Evolutionary conservation across 2,113 vertebrate genomes (phyloP).

Genomic region (Salminus brasiliensis): DNA sequence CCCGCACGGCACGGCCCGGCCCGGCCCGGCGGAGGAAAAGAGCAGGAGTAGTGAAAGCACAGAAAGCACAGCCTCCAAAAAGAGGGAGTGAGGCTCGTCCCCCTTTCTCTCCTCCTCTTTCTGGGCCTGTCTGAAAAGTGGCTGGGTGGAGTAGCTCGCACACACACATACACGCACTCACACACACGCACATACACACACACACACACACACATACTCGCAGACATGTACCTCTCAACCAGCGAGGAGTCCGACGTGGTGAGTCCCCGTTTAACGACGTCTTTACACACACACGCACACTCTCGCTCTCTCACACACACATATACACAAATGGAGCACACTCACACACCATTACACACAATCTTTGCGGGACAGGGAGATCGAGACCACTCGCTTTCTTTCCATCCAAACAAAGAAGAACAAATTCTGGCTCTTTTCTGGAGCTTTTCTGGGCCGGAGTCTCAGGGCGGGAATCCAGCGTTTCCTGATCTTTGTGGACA

Average conservation of each 20-base stretch:
- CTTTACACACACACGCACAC: constrained; percentile 25
- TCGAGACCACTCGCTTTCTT: background rate
- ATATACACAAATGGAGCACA: background rate
- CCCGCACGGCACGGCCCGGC: too few relatives aligned
- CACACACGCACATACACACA: constrained; percentile 24
- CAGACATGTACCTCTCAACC: constrained; percentile 59
- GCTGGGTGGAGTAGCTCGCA: constrained; percentile 49
- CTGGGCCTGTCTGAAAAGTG: constrained; percentile 49
- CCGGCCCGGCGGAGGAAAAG: constrained; percentile 11
- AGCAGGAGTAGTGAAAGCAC: constrained; percentile 5
- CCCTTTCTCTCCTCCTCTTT: constrained; percentile 42
- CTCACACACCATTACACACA: constrained; percentile 12
- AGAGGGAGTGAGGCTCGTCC: constrained; percentile 27
- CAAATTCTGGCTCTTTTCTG: constrained; percentile 22
- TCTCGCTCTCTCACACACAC: background rate
- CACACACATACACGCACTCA: background rate
- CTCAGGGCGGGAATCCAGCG: background rate
- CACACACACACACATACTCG: constrained; percentile 26
- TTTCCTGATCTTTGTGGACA: constrained; percentile 31
- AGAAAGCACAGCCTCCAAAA: constrained; percentile 30
- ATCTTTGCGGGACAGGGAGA: background rate
- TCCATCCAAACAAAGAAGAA: constrained; percentile 40
- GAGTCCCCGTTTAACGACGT: constrained; percentile 39
- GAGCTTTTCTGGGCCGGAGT: constrained; percentile 23
- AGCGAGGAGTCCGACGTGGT: constrained; percentile 60